Conservation (phyloP, 2,113 vertebrate genomes). For the Ammodytes dubius region DNA sequence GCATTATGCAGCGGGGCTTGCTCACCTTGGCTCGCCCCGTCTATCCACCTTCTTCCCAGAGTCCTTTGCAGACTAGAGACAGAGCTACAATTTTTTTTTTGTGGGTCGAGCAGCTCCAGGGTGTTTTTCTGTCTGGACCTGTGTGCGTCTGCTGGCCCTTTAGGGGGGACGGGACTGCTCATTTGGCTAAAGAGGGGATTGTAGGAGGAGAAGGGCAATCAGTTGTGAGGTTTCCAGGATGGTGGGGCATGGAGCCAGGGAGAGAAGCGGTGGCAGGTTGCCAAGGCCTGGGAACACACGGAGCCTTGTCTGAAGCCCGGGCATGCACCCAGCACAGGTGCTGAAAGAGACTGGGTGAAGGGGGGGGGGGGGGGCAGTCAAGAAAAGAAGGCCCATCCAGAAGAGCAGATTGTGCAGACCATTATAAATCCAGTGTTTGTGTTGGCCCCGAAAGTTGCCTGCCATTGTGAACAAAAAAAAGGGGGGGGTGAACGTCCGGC, state of each 20-base stretch:
- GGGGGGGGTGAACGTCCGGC: constrained; percentile 4
- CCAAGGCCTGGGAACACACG: constrained; percentile 79
- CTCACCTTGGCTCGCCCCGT: constrained; percentile 57
- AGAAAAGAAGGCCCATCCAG: constrained; percentile 53
- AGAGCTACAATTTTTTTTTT: constrained; percentile 41
- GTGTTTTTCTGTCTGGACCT: constrained; percentile 55
- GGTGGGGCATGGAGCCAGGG: constrained; percentile 79
- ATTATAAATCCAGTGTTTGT: constrained; percentile 67
- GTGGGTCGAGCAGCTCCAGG: constrained; percentile 16
- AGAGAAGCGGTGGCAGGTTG: constrained; percentile 71
- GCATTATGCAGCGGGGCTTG: constrained; percentile 55
- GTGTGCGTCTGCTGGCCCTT: constrained; percentile 45
- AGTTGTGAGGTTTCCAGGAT: constrained; percentile 82
- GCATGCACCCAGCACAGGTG: constrained; percentile 84
- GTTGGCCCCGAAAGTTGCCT: constrained; percentile 63
- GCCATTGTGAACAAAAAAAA: constrained; percentile 45
- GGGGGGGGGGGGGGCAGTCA: constrained; percentile 16
- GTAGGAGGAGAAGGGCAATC: constrained; percentile 73
- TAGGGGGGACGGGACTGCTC: constrained; percentile 21
- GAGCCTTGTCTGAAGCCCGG: constrained; percentile 79
- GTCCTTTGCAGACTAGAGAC: constrained; percentile 7
- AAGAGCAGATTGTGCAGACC: constrained; percentile 59
- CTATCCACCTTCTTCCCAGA: constrained; percentile 46
- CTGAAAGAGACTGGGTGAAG: constrained; percentile 71
- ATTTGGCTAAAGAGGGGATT: constrained; percentile 35